phyloP scores from a whole-genome alignment of 2,797 vertebrate species.

The Pogonophryne albipinna region DNA sequence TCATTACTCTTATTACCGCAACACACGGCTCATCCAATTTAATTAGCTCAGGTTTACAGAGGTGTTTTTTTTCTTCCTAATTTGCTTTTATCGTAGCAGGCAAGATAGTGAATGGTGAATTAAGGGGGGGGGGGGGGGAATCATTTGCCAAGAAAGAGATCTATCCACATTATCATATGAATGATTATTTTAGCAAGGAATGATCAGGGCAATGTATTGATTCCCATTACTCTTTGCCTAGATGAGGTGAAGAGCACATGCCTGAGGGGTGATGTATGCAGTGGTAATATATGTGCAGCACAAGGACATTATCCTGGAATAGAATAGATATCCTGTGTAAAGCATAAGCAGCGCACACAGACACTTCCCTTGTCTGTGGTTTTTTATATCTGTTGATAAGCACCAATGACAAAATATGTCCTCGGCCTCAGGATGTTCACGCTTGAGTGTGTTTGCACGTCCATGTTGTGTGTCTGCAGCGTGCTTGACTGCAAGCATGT shows the following conservation, averaged over 20 bases:
- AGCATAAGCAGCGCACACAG: constrained; percentile 36
- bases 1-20: constrained; percentile 65
- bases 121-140: not conserved
- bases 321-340: constrained; percentile 37
- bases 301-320: constrained; percentile 39
- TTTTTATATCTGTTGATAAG: constrained; percentile 72
- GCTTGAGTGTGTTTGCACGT: constrained; percentile 36
- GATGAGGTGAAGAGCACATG: constrained; percentile 18
- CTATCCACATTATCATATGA: constrained; percentile 33
- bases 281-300: constrained; percentile 29
- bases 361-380: constrained; percentile 61
- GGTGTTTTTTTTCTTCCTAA: not conserved
- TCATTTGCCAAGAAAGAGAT: constrained; percentile 15
- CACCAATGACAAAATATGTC: constrained; percentile 79
- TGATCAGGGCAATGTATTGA: constrained; percentile 46
- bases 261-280: constrained; percentile 14
- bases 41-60: constrained; percentile 61
- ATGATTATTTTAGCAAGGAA: constrained; percentile 35
- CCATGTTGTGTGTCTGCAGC: constrained; percentile 8
- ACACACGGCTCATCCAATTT: constrained; percentile 54
- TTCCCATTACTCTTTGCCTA: constrained; percentile 11
- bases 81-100: constrained; percentile 30
- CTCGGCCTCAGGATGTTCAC: constrained; percentile 64
- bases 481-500: constrained; percentile 3
- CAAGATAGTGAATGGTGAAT: constrained; percentile 32